These are phyloP conservation scores for Pocillopora meandrina DNA, from an alignment of 92 coral and sea anemone genomes.

Conservation along the genomic window DNA sequence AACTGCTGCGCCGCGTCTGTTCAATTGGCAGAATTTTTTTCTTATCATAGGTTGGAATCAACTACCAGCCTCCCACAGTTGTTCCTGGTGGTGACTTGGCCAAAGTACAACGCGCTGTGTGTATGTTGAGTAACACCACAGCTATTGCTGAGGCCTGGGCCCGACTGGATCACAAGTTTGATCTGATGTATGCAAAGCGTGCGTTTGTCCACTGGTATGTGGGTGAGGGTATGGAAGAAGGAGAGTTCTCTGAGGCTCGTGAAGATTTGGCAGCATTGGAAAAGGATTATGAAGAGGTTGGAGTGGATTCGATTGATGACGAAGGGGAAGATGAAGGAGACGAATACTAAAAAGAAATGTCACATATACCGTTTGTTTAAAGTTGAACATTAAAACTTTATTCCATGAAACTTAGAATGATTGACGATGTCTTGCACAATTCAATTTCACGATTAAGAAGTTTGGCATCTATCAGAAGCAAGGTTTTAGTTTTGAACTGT, in stretches of 20 bases:
- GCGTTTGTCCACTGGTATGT: constrained; percentile 91
- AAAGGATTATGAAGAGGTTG: constrained; percentile 64
- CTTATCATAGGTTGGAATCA: constrained; percentile 81
- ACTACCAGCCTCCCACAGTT: constrained; percentile 85
- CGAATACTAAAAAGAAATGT: constrained; percentile 1
- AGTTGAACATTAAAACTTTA: neutral
- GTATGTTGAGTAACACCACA: constrained; percentile 95
- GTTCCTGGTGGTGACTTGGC: constrained; percentile 94
- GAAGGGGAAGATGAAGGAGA: constrained; percentile 36
- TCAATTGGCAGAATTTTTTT: constrained; percentile 45
- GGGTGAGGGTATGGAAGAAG: constrained; percentile 96
- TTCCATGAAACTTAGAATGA: neutral
- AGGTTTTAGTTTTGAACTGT: no score
- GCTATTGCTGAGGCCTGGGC: constrained; percentile 91
- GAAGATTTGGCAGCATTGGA: constrained; percentile 67
- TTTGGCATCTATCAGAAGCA: no score
- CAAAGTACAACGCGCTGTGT: constrained; percentile 92
- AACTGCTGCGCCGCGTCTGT: no score
- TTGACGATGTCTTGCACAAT: neutral
- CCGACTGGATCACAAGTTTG: constrained; percentile 84
- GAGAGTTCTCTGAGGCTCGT: constrained; percentile 94
- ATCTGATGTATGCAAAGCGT: constrained; percentile 93
- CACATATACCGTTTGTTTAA: neutral
- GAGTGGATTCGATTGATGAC: constrained; percentile 50
- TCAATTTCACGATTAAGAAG: no score